Percentiles rank a stretch among this genome's conserved stretches.
Conservation (phyloP, 2,888 invertebrate genomes). For the Rhagium mordax region DNA sequence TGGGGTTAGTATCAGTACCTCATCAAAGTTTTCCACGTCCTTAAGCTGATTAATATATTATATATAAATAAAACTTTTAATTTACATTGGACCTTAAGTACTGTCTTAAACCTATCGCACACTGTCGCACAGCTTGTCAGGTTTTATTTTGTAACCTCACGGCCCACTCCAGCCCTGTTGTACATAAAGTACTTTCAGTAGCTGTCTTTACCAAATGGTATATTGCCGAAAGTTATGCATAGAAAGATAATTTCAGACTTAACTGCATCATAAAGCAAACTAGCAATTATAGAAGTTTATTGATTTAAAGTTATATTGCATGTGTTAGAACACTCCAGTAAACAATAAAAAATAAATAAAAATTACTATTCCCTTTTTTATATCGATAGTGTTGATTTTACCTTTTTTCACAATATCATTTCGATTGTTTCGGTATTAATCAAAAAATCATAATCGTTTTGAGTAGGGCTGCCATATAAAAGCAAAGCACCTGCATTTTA, state of each 20-base stretch:
- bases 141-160: neutral
- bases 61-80: too few species aligned
- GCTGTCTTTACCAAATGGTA: slow-evolving; percentile 9
- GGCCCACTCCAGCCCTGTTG: neutral
- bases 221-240: slow-evolving; percentile 18
- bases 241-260: slow-evolving; percentile 18
- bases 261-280: slow-evolving; percentile 4
- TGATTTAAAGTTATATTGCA: slow-evolving; percentile 4
- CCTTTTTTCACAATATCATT: slow-evolving; percentile 22
- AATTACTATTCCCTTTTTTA: neutral
- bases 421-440: slow-evolving; percentile 18
- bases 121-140: neutral
- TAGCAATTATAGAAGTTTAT: slow-evolving; percentile 8
- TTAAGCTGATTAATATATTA: too few species aligned
- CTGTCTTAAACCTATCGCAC: too few species aligned
- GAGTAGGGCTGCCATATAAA: slow-evolving; percentile 39
- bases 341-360: neutral
- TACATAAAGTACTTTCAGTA: slow-evolving; percentile 3
- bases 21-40: too few species aligned
- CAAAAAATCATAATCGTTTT: slow-evolving; percentile 28
- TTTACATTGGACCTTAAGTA: too few species aligned
- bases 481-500: slow-evolving; percentile 52
- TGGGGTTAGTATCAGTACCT: too few species aligned
- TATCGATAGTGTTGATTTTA: slow-evolving; percentile 2
- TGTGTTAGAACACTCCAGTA: neutral